Evolutionary conservation across 1,140 invertebrate species (phyloP), one percentile per base, ranked within the genome.

Genomic region (Delia radicum): DNA sequence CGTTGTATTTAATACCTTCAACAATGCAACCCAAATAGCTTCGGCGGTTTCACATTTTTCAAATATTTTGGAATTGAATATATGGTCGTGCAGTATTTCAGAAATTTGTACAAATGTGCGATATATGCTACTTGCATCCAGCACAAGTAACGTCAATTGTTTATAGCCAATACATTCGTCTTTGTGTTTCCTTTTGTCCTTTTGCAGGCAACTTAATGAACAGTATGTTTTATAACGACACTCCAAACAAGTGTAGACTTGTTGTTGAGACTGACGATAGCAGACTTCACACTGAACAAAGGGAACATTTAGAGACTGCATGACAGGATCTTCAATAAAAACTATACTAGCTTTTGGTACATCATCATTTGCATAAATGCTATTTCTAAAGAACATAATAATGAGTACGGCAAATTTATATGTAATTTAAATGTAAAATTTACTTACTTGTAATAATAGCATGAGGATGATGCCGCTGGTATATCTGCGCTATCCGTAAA

Each of bases 191-290:
- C 12, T 8, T 28, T 12, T 21, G 24, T 75, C 46, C 28, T 55
- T 72, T 75, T 62, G 10, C 42, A 75, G 61, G 12, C 74, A 75
- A n/a, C 21, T 24, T 4, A 72, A 2, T 7, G 74, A 75, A 13
- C 74, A 75, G 33, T 75, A 75, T 2, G 74, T 75, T 72, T 75
- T 75, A 62, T 71, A 75, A 10, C 67, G 65, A 26, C 74, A 75
- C 10, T 75, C 29, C 28, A 75, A 24, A 28, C 74, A 75, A 26
- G 65, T 71, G 29, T 75, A 75, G 0, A 72, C 31, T 26, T 55
- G 37, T 48, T 48, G n/a, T 26, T 72, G 33, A 31, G 8, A 61
- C 15, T 15, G 10, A 5, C 31, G 27, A 12, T 63, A 75, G 27
- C 74, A 75, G 12, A 71, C 15, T 62, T 75, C 74, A n/a, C 74